phyloP scores from a whole-genome alignment of 2,888 invertebrate species.

The Ennomos fuscantarius region DNA sequence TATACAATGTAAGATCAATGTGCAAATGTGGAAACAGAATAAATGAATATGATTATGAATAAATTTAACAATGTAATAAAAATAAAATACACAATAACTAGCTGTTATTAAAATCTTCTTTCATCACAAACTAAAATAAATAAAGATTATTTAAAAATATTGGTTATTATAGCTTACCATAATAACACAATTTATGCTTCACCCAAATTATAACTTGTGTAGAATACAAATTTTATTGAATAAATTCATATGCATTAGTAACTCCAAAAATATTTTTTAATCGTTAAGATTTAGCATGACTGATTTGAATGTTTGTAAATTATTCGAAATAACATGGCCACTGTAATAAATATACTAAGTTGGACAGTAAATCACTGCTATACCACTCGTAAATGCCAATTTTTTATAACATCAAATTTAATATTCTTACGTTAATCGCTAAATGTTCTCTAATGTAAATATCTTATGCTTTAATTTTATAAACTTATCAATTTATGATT shows the following conservation, averaged over 20 bases:
- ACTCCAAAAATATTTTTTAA: conserved; percentile 11
- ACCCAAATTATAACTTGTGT: conserved; percentile 4
- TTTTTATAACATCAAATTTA: conserved; percentile 19
- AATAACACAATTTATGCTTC: conserved; percentile 2
- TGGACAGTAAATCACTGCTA: conserved; percentile 24
- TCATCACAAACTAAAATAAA: conserved; percentile 6
- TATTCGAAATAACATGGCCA: conserved; percentile 20
- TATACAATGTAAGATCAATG: too few species aligned
- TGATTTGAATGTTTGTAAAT: conserved; percentile 18
- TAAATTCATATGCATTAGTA: conserved; percentile 9
- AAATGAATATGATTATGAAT: too few species aligned
- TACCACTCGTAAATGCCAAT: conserved; percentile 23
- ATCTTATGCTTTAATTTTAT: not conserved
- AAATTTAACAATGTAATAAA: too few species aligned
- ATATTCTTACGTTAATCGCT: conserved; percentile 26
- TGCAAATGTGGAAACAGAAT: too few species aligned
- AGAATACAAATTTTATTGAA: not conserved
- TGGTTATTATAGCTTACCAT: not conserved
- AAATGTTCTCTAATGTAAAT: conserved; percentile 23
- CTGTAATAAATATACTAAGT: conserved; percentile 10
- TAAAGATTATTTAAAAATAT: not conserved
- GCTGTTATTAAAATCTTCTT: not conserved
- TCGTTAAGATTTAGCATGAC: conserved; percentile 12
- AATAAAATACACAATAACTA: too few species aligned
- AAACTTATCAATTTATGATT: conserved; percentile 20